Evolutionary conservation across 2,797 vertebrate genomes (phyloP).

Genomic region (Cuniculus paca): DNA sequence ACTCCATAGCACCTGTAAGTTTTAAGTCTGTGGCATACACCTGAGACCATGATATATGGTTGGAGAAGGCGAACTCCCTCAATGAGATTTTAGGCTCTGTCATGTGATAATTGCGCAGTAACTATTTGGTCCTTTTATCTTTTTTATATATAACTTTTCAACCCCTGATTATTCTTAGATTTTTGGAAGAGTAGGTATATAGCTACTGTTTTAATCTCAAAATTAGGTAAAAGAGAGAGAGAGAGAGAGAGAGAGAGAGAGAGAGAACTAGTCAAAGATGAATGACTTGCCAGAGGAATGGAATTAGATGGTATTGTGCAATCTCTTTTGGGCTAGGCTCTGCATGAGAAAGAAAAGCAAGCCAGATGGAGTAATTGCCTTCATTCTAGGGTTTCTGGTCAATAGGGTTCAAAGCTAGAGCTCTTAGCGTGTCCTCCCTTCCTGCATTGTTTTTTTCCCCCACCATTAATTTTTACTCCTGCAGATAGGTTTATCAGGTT

Average conservation of each 20-base stretch:
- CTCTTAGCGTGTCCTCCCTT: neutral
- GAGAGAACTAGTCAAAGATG: conserved; percentile 47
- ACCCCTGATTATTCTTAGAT: conserved; percentile 32
- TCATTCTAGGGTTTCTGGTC: neutral
- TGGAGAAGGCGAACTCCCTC: neutral
- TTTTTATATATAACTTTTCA: conserved; percentile 4
- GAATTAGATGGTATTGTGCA: neutral
- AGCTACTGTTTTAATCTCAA: conserved; percentile 56
- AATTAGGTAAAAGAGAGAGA: conserved; percentile 9
- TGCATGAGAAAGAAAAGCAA: neutral
- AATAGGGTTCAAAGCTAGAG: neutral
- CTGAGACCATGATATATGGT: neutral
- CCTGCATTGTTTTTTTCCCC: neutral
- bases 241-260: neutral
- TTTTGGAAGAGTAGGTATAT: conserved; percentile 24
- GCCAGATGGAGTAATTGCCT: neutral
- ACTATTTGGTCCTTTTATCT: neutral
- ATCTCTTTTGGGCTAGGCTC: neutral
- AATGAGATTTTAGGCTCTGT: neutral
- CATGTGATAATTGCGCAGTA: neutral
- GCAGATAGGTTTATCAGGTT: neutral
- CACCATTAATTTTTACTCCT: neutral
- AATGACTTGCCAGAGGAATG: neutral
- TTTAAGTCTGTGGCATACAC: neutral
- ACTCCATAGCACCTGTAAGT: neutral